These are phyloP conservation scores for Agelaius tricolor DNA, from an alignment of 2,113 vertebrate species.

Conservation along the genomic window DNA sequence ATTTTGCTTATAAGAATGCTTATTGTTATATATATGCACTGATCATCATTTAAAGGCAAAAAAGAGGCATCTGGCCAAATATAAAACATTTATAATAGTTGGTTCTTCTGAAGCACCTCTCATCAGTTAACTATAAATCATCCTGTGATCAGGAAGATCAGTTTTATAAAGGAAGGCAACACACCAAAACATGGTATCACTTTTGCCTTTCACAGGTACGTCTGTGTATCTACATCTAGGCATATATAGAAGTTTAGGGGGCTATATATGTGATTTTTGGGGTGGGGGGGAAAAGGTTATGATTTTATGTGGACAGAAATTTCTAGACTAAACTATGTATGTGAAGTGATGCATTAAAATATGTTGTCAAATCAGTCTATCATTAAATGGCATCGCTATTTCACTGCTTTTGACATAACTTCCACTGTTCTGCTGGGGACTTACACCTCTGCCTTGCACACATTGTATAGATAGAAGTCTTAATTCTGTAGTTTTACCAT, in stretches of 20 bases:
- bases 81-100: not conserved
- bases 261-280: not conserved
- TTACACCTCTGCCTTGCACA: not conserved
- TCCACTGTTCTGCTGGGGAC: not conserved
- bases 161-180: not conserved
- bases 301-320: not conserved
- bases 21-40: not conserved
- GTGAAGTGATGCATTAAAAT: not conserved
- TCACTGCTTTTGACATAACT: not conserved
- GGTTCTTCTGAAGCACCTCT: not conserved
- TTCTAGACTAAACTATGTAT: not conserved
- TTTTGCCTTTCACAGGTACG: not conserved
- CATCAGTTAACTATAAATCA: not conserved
- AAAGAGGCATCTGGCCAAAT: not conserved
- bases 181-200: not conserved
- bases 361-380: not conserved
- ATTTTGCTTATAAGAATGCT: not conserved
- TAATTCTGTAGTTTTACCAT: not conserved
- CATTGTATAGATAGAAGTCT: not conserved
- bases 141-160: not conserved
- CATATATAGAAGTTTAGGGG: not conserved
- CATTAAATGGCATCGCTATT: not conserved
- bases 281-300: not conserved
- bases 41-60: not conserved
- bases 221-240: not conserved